Conservation (phyloP, 2,113 vertebrate genomes). For the Caretta caretta region DNA sequence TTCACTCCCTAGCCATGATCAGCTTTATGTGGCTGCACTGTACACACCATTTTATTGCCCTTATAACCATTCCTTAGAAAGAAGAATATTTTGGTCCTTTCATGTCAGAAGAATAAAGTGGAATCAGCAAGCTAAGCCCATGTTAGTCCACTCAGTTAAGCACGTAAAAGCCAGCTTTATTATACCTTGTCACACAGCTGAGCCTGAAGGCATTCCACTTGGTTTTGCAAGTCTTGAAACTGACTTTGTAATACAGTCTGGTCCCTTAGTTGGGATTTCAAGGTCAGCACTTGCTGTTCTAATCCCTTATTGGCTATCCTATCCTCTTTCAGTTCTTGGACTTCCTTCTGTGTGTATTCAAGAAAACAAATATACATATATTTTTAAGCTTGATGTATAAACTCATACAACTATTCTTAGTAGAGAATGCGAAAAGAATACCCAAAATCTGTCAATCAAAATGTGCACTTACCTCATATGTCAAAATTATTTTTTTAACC, state of each 20-base stretch:
- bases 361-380: background rate
- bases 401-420: background rate
- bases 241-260: slow-evolving; percentile 34
- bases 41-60: background rate
- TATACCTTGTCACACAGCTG: slow-evolving; percentile 81
- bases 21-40: background rate
- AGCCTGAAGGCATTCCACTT: slow-evolving; percentile 67
- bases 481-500: background rate
- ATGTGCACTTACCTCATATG: background rate
- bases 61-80: background rate
- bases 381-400: background rate
- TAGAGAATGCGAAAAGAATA: background rate
- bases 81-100: background rate
- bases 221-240: background rate
- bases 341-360: background rate
- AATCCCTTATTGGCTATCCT: slow-evolving; percentile 56
- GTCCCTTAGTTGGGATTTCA: slow-evolving; percentile 80
- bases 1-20: background rate
- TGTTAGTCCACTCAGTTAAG: background rate
- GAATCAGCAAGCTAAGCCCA: background rate
- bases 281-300: slow-evolving; percentile 66
- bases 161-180: background rate
- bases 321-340: slow-evolving; percentile 17
- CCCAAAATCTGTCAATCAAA: background rate
- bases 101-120: background rate